Conservation (phyloP, 2,797 vertebrate genomes). For the Scolopax rusticola region DNA sequence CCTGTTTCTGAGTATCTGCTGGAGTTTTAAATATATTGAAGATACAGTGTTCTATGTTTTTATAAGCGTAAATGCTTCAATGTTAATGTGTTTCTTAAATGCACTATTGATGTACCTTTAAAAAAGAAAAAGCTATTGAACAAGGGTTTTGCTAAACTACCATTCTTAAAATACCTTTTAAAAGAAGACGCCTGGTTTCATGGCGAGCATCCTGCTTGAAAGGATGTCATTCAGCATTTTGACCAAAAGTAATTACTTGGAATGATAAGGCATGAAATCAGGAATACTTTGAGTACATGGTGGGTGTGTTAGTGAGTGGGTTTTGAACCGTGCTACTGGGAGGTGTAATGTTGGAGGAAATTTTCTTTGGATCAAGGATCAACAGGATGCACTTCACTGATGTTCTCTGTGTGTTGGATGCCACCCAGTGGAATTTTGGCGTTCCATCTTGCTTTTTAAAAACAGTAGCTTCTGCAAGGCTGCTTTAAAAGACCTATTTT, state of each 20-base stretch:
- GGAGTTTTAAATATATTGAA: not conserved
- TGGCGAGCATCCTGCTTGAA: not conserved
- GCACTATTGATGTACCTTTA: not conserved
- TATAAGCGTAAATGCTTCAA: not conserved
- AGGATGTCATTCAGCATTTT: not conserved
- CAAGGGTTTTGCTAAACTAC: not conserved
- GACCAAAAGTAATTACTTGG: not conserved
- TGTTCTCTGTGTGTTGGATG: not conserved
- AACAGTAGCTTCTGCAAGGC: not conserved
- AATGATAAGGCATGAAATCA: not conserved
- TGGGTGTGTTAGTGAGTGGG: not conserved
- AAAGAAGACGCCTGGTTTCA: not conserved
- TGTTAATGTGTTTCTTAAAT: not conserved
- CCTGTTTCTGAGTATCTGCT: not conserved
- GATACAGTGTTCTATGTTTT: not conserved
- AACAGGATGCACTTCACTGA: not conserved
- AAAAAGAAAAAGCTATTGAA: not conserved
- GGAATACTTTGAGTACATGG: not conserved
- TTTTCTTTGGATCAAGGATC: not conserved
- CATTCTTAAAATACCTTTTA: not conserved
- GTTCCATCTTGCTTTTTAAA: not conserved
- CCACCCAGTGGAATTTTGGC: not conserved
- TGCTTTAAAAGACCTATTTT: not conserved
- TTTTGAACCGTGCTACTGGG: not conserved
- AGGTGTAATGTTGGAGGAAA: not conserved